phyloP scores from a whole-genome alignment of 2,888 invertebrate species.

The Spialia ferax region DNA sequence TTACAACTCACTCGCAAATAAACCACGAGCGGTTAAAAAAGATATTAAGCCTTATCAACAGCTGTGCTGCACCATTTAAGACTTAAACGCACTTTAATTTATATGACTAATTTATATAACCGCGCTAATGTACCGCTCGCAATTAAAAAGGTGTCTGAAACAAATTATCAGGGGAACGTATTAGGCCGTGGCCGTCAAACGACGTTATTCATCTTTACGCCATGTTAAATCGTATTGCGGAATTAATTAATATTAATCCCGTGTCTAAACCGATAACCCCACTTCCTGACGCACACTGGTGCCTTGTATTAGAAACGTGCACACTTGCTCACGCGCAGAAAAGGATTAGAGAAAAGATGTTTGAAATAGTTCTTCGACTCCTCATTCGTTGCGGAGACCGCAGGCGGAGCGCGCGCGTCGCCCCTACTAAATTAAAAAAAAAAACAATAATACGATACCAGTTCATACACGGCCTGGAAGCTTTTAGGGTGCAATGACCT shows the following conservation, averaged over 20 bases:
- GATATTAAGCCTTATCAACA: constrained; percentile 34
- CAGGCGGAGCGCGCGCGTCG: constrained; percentile 74
- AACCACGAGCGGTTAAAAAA: constrained; percentile 34
- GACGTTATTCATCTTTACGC: constrained; percentile 41
- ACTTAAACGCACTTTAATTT: constrained; percentile 33
- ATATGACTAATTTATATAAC: constrained; percentile 35
- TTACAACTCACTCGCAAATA: constrained; percentile 33
- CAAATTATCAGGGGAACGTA: constrained; percentile 36
- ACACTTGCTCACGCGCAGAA: constrained; percentile 72
- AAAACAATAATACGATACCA: constrained; percentile 59
- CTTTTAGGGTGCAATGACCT: constrained; percentile 70
- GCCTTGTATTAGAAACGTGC: constrained; percentile 59
- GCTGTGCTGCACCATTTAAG: constrained; percentile 24
- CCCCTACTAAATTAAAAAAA: constrained; percentile 49
- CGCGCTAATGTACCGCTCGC: constrained; percentile 30
- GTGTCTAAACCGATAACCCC: constrained; percentile 56
- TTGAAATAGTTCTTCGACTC: constrained; percentile 82
- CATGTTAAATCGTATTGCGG: constrained; percentile 43
- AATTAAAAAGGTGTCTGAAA: constrained; percentile 40
- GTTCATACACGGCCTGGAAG: constrained; percentile 74
- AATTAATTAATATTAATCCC: constrained; percentile 57
- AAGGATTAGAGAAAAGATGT: constrained; percentile 83
- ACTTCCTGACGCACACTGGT: constrained; percentile 62
- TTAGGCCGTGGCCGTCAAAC: constrained; percentile 34
- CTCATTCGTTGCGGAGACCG: constrained; percentile 80